phyloP scores from a whole-genome alignment of 2,888 invertebrate genomes.

The Leucoptera coffeella region DNA sequence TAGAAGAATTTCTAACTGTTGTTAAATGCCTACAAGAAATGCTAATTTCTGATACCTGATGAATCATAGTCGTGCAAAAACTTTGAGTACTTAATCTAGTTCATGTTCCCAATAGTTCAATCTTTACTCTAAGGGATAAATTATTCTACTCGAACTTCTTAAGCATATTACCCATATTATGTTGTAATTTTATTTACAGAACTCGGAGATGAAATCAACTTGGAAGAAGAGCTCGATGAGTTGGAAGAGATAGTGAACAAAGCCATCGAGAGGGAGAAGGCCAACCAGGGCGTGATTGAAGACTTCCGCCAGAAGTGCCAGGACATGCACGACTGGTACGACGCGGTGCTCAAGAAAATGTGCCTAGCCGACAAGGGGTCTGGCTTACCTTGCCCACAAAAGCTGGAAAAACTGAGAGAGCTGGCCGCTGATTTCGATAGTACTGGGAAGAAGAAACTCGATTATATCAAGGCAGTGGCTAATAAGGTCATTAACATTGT shows the following conservation, averaged over 20 bases:
- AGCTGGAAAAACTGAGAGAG: constrained; percentile 67
- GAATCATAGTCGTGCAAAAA: no score
- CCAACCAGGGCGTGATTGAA: constrained; percentile 69
- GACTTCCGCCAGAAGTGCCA: constrained; percentile 69
- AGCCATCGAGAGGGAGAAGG: constrained; percentile 69
- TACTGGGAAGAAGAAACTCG: constrained; percentile 65
- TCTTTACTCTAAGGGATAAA: no score
- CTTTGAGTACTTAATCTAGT: no score
- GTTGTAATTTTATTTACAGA: constrained; percentile 14
- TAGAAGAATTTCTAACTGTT: no score
- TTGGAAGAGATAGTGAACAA: constrained; percentile 65
- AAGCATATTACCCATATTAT: no score
- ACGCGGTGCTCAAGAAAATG: constrained; percentile 70
- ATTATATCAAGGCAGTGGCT: constrained; percentile 64
- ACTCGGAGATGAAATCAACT: constrained; percentile 61
- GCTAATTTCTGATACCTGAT: no score
- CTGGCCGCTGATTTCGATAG: constrained; percentile 69
- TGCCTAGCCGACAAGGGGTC: constrained; percentile 81
- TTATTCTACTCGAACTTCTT: no score
- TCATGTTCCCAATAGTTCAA: no score
- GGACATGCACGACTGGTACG: constrained; percentile 77
- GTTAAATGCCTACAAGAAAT: no score
- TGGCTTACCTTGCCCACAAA: constrained; percentile 74
- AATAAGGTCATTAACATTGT: constrained; percentile 71
- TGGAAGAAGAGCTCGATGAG: constrained; percentile 65